A percentile compares a stretch with the other conserved stretches of the same genome.
Evolutionary conservation across 2,797 vertebrate species (phyloP).

Genomic region (Aplochiton taeniatus): DNA sequence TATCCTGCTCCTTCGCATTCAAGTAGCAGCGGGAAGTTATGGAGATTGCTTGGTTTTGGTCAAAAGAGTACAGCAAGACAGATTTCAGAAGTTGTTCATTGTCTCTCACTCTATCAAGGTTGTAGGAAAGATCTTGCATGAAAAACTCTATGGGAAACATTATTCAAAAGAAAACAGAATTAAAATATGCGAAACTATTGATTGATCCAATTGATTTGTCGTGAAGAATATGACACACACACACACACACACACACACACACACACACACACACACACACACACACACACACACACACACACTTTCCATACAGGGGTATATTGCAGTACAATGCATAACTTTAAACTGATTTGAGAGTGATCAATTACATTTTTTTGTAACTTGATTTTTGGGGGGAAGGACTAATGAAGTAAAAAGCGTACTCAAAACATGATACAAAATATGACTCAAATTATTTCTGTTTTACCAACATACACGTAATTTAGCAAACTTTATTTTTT

Average conservation of each 20-base stretch:
- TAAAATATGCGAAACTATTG: too few relatives aligned
- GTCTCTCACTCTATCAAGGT: slow-evolving; percentile 81
- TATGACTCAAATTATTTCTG: too few relatives aligned
- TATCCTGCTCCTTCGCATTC: slow-evolving; percentile 65
- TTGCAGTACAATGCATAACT: too few relatives aligned
- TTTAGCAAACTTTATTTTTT: too few relatives aligned
- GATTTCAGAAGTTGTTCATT: slow-evolving; percentile 88
- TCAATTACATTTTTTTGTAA: too few relatives aligned
- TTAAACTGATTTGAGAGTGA: too few relatives aligned
- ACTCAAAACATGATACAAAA: too few relatives aligned
- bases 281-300: not conserved
- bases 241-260: not conserved
- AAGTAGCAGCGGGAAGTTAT: slow-evolving; percentile 74
- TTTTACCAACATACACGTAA: too few relatives aligned
- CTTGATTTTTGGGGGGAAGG: too few relatives aligned
- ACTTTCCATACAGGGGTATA: too few relatives aligned
- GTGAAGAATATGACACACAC: not conserved
- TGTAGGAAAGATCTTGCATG: slow-evolving; percentile 85
- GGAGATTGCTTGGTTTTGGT: slow-evolving; percentile 58
- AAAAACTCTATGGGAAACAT: slow-evolving; percentile 70
- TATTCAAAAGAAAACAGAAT: slow-evolving; percentile 5
- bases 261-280: not conserved
- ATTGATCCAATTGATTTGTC: too few relatives aligned
- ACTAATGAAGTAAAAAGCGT: too few relatives aligned
- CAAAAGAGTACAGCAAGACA: slow-evolving; percentile 84